Conservation (phyloP, 1,140 invertebrate genomes). For the Aricia agestis region DNA sequence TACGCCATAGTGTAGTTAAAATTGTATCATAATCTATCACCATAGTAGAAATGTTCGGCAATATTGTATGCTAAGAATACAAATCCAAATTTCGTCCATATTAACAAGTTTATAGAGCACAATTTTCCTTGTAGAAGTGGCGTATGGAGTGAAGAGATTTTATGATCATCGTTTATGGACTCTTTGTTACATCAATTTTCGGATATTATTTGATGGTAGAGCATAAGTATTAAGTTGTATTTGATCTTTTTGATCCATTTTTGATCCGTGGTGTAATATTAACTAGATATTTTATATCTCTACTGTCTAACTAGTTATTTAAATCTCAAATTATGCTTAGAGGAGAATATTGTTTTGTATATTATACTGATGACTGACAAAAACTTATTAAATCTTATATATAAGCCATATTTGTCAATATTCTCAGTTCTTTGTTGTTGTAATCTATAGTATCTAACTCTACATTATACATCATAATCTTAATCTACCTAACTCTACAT, state of each 20-base stretch:
- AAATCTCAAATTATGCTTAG: no score
- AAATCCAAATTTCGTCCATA: background rate
- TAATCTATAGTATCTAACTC: no score
- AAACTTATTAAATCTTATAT: no score
- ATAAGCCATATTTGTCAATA: no score
- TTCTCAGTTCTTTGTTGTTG: no score
- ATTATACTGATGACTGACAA: no score
- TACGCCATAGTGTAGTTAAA: no score
- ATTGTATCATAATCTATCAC: background rate
- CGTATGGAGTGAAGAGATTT: background rate
- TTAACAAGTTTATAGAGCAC: background rate
- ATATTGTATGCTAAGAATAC: background rate
- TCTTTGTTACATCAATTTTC: background rate
- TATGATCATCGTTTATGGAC: constrained; percentile 3
- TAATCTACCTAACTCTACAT: no score
- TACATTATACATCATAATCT: no score
- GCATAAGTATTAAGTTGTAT: background rate
- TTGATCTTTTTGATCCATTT: background rate
- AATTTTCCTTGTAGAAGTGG: background rate
- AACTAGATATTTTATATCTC: no score
- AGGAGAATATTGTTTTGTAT: no score
- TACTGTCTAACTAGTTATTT: no score
- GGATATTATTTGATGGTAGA: background rate
- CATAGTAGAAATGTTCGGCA: background rate
- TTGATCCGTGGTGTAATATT: background rate